A percentile compares a stretch with the other conserved stretches of the same genome.
phyloP scores from a whole-genome alignment of 2,797 vertebrate species.

The Molothrus ater region DNA sequence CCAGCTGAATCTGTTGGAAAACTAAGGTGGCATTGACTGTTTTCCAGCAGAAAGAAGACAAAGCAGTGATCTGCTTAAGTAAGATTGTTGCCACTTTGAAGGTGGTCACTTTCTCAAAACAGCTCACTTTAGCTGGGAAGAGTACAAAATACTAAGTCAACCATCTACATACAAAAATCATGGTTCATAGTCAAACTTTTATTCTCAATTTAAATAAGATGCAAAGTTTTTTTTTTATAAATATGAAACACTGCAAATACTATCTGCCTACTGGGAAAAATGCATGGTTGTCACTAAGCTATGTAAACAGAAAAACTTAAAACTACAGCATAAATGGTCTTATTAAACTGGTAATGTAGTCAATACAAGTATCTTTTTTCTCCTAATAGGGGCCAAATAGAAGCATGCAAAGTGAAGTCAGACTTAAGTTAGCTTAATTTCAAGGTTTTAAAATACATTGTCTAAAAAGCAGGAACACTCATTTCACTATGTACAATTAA shows the following conservation, averaged over 20 bases:
- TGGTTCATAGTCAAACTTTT: constrained; percentile 71
- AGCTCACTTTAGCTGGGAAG: constrained; percentile 67
- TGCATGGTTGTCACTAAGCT: constrained; percentile 60
- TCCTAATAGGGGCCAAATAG: constrained; percentile 65
- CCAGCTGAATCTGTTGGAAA: constrained; percentile 69
- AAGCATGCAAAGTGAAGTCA: constrained; percentile 80
- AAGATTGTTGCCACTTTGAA: constrained; percentile 61
- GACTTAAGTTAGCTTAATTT: constrained; percentile 78
- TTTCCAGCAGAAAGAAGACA: constrained; percentile 56
- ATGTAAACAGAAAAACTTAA: constrained; percentile 65
- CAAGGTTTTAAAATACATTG: constrained; percentile 72
- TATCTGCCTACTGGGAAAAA: constrained; percentile 54
- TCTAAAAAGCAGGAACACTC: constrained; percentile 76
- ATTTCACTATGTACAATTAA: constrained; percentile 81
- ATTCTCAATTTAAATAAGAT: constrained; percentile 76
- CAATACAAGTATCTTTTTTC: constrained; percentile 46
- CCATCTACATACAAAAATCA: constrained; percentile 73
- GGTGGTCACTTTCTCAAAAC: constrained; percentile 62
- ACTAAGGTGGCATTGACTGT: constrained; percentile 58
- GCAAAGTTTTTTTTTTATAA: constrained; percentile 60
- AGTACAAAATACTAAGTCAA: constrained; percentile 72
- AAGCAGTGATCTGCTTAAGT: constrained; percentile 61
- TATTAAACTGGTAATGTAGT: constrained; percentile 57
- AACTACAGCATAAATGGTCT: constrained; percentile 68
- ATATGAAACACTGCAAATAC: constrained; percentile 71